Evolutionary conservation across 2,113 vertebrate species (phyloP), one percentile per base, ranked within the genome.

Genomic region (Desmodus rotundus): DNA sequence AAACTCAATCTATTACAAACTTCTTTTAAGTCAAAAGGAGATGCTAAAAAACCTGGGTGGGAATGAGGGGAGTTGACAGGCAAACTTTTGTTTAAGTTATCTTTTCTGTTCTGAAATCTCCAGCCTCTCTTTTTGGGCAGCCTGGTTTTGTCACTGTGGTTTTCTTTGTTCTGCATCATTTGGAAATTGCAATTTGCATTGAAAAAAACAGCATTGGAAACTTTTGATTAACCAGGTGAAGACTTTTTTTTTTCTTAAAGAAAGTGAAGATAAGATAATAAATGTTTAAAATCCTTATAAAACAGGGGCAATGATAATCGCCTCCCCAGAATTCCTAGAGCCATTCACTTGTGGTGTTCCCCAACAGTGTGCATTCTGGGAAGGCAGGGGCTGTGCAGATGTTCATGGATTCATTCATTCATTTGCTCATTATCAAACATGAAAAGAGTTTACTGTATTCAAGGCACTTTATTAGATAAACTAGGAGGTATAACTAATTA

Each of bases 141-240:
- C 73, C 93, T 97, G 87, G 72, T 85, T 97, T 97, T 95, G 84
- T 97, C 97, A 97, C 90, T 95, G 73, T 63, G 84, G 77, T 94
- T 97, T 94, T 97, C 97, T 98, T 91, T 63, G 83, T 94, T 67
- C 93, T 81, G 22, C 70, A 61, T 89, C 89, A 67, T 83, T 94
- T 97, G 89, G 93, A 96, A 98, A 98, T 83, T 96, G 73, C 67
- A 93, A 74, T 95, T 56, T 94, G 84, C 87, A 38, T 90, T 20
- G 82, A 74, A 97, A 89, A 82, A 96, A 96, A 6, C 9, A 96
- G 94, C 93, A 47, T 38, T 92, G 97, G 94, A 72, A 36, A 96
- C 76, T 87, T 97, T 97, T 97, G 97, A 98, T 97, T 97, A 97
- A 93, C 96, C 94, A 84, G 67, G 86, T 95, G 92, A 96, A 92